Conservation (phyloP, 2,797 vertebrate genomes). For the Hephaestus fuliginosus region DNA sequence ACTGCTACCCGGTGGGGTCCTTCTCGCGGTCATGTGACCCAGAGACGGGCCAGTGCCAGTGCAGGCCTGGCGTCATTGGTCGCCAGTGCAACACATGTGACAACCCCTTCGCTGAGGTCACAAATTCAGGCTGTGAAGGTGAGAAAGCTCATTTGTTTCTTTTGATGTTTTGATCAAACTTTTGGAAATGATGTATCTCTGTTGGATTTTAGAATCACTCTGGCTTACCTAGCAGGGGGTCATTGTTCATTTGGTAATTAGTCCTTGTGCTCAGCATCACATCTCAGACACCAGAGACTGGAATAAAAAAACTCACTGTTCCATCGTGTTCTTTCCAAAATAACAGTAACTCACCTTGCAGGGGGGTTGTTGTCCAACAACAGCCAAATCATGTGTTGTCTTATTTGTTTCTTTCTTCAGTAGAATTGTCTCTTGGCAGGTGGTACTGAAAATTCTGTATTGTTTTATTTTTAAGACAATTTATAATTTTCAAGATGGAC, state of each 20-base stretch:
- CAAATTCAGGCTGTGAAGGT: constrained; percentile 94
- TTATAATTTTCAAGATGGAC: constrained; percentile 3
- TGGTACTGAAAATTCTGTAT: not conserved
- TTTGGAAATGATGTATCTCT: not conserved
- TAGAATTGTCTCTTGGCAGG: not conserved
- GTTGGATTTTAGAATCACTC: constrained; percentile 3
- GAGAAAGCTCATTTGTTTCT: constrained; percentile 62
- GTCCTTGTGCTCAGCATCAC: not conserved
- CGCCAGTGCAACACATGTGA: constrained; percentile 97
- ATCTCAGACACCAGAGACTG: not conserved
- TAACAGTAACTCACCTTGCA: too few relatives aligned
- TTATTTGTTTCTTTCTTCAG: not conserved
- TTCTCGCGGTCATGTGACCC: constrained; percentile 94
- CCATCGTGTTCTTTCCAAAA: not conserved
- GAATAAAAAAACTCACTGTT: not conserved
- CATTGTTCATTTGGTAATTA: not conserved
- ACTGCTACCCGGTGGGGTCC: constrained; percentile 98
- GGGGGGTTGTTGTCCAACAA: constrained; percentile 9
- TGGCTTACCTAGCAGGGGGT: constrained; percentile 10
- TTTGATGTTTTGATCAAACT: not conserved
- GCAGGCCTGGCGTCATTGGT: constrained; percentile 95
- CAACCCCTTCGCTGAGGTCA: constrained; percentile 97
- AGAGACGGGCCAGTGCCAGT: constrained; percentile 94
- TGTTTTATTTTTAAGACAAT: not conserved
- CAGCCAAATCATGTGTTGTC: not conserved